A percentile compares a stretch with the other conserved stretches of the same genome.
These are phyloP conservation scores for Harmothoe impar DNA, from an alignment of 2,888 invertebrate genomes.

Conservation along the genomic window DNA sequence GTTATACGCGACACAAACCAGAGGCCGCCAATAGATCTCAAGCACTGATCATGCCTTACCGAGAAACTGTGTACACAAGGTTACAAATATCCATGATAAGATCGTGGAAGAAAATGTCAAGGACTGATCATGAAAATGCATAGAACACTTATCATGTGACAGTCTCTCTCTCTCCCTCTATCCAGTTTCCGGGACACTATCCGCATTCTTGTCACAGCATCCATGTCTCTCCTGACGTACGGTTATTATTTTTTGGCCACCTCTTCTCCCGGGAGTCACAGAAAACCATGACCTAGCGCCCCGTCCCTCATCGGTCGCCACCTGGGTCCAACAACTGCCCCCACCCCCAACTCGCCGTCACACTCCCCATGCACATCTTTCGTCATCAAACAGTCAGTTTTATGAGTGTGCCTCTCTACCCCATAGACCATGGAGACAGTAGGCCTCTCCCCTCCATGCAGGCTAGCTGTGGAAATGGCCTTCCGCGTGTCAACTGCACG, in stretches of 20 bases:
- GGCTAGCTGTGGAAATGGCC: no score
- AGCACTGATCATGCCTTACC: no score
- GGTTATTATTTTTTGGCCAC: constrained; percentile 41
- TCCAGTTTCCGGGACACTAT: not conserved
- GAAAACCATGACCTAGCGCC: not conserved
- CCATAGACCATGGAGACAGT: not conserved
- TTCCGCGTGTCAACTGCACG: not conserved
- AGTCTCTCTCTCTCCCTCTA: no score
- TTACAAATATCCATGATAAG: no score
- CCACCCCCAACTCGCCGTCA: not conserved
- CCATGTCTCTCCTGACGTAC: not conserved
- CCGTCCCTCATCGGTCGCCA: not conserved
- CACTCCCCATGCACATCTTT: not conserved
- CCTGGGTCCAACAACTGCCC: not conserved
- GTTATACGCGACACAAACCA: no score
- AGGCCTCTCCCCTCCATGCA: no score
- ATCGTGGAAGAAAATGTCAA: no score
- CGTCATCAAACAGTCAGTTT: constrained; percentile 14
- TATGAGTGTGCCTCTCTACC: not conserved
- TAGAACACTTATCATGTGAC: no score
- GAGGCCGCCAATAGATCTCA: no score
- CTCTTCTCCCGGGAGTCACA: not conserved
- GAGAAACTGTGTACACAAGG: no score
- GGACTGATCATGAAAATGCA: no score
- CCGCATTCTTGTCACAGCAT: not conserved